A percentile compares a stretch with the other conserved stretches of the same genome.
These are phyloP conservation scores for Chiloscyllium plagiosum DNA, from an alignment of 2,113 vertebrate species.

Conservation along the genomic window DNA sequence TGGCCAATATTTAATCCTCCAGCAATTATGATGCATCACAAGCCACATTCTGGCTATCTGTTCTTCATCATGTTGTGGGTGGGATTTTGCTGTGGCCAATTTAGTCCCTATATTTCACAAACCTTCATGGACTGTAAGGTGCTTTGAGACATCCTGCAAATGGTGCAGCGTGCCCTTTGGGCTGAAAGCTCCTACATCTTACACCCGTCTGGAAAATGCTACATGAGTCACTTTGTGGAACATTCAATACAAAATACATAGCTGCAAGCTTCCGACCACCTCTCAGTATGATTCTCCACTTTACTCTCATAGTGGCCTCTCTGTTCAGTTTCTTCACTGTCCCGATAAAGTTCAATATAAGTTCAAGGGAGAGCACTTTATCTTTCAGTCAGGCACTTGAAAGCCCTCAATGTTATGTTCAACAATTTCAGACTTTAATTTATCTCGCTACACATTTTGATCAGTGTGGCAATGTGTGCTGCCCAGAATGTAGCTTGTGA, in stretches of 20 bases:
- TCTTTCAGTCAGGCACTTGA: not conserved
- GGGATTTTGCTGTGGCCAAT: not conserved
- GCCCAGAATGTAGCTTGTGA: not conserved
- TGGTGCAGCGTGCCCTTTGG: no score
- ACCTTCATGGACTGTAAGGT: not conserved
- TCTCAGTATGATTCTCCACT: not conserved
- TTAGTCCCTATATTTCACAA: not conserved
- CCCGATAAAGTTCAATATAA: not conserved
- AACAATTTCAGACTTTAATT: not conserved
- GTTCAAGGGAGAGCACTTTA: not conserved
- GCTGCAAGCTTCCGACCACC: not conserved
- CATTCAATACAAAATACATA: not conserved
- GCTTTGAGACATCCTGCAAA: not conserved
- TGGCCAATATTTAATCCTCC: not conserved
- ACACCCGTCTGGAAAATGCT: not conserved
- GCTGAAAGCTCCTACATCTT: no score
- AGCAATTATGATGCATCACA: not conserved
- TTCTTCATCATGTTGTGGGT: not conserved
- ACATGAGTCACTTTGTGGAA: not conserved
- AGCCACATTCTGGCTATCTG: not conserved
- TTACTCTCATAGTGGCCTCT: not conserved
- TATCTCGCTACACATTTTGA: not conserved
- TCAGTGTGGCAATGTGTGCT: not conserved
- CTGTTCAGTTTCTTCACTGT: not conserved
- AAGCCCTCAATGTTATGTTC: not conserved